phyloP scores from a whole-genome alignment of 2,797 vertebrate species.

The Alosa sapidissima region DNA sequence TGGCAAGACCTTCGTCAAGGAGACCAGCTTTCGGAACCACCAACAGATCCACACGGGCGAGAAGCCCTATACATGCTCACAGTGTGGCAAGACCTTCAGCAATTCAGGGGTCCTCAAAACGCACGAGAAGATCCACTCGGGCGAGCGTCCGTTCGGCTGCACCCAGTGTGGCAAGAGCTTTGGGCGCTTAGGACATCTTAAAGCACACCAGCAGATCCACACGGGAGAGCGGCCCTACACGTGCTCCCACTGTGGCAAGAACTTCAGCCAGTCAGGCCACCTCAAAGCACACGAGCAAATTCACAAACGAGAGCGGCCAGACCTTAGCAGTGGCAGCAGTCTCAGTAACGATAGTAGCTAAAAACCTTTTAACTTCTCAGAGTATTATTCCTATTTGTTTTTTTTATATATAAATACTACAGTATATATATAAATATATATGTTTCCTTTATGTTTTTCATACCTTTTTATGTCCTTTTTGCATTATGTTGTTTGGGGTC shows the following conservation, averaged over 20 bases:
- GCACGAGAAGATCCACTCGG: slow-evolving; percentile 79
- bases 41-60: slow-evolving; percentile 74
- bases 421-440: slow-evolving; percentile 62
- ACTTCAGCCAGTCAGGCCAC: slow-evolving; percentile 80
- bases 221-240: slow-evolving; percentile 75
- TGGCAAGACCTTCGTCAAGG: slow-evolving; percentile 79
- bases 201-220: slow-evolving; percentile 82
- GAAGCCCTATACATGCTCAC: slow-evolving; percentile 72
- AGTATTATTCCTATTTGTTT: slow-evolving; percentile 68
- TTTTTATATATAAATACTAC: slow-evolving; percentile 63
- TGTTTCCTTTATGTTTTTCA: slow-evolving; percentile 64
- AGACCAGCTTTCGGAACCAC: slow-evolving; percentile 76
- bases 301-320: slow-evolving; percentile 71
- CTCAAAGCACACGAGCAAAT: slow-evolving; percentile 80
- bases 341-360: slow-evolving; percentile 71
- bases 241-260: slow-evolving; percentile 73
- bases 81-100: slow-evolving; percentile 78
- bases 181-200: slow-evolving; percentile 78
- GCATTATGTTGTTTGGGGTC: slow-evolving; percentile 58
- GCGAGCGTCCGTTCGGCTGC: slow-evolving; percentile 76
- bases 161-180: slow-evolving; percentile 81
- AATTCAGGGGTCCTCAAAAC: slow-evolving; percentile 77
- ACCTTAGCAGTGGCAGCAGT: slow-evolving; percentile 65
- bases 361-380: slow-evolving; percentile 67
- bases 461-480: slow-evolving; percentile 68